These are phyloP conservation scores for Molossus alvarezi DNA, from an alignment of 2,797 vertebrate genomes.

Conservation along the genomic window DNA sequence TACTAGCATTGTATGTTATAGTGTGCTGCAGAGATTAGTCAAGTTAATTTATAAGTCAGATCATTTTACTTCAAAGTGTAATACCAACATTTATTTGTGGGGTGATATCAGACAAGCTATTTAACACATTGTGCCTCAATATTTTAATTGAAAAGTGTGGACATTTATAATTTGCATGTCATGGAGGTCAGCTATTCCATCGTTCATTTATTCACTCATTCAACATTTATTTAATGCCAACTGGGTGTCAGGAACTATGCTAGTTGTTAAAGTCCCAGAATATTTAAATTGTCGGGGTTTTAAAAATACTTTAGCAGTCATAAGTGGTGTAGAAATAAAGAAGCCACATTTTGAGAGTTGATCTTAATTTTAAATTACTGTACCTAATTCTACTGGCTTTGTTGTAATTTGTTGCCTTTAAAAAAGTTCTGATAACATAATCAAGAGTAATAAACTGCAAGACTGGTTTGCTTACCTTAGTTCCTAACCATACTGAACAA, in stretches of 20 bases:
- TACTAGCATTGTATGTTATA: background rate
- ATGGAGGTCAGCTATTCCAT: background rate
- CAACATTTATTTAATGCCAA: background rate
- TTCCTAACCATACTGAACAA: background rate
- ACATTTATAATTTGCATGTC: background rate
- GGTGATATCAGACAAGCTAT: background rate
- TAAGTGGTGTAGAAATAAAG: background rate
- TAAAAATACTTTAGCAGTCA: background rate
- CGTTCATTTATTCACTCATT: background rate
- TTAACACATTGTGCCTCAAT: background rate
- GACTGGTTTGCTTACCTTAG: slow-evolving; percentile 4
- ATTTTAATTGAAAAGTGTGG: background rate
- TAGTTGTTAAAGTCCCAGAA: slow-evolving; percentile 10
- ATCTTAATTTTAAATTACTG: background rate
- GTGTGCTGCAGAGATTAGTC: background rate
- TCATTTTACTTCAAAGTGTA: background rate
- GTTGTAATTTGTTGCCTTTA: background rate
- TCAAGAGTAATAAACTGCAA: background rate
- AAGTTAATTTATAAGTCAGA: background rate
- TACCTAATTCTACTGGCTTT: background rate
- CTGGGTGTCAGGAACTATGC: background rate
- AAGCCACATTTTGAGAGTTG: background rate
- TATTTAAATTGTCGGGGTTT: slow-evolving; percentile 14
- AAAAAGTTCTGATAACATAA: background rate
- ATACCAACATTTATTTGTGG: background rate